Conservation (phyloP, 2,797 vertebrate genomes). For the Bovichtus diacanthus region DNA sequence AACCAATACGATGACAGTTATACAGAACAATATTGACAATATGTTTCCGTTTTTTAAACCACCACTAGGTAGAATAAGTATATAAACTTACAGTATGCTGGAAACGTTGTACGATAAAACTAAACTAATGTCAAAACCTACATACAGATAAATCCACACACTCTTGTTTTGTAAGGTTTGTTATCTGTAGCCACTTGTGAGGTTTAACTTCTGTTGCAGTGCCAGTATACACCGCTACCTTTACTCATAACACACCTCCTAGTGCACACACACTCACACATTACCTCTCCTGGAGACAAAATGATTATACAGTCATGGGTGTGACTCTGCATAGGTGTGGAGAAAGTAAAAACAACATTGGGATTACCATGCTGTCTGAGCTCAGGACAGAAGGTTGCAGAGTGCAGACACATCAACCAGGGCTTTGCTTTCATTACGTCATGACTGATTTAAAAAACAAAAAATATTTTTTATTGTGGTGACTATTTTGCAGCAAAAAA, state of each 20-base stretch:
- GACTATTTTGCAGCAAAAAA: constrained; percentile 1
- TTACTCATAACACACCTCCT: background rate
- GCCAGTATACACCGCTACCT: background rate
- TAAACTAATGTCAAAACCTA: background rate
- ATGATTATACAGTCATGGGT: constrained; percentile 15
- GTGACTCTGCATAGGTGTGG: constrained; percentile 15
- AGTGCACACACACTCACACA: background rate
- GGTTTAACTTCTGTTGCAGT: background rate
- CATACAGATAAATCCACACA: background rate
- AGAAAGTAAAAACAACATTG: constrained; percentile 31
- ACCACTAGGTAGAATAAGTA: background rate
- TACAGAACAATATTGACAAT: background rate
- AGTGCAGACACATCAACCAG: constrained; percentile 11
- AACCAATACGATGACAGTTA: constrained; percentile 1
- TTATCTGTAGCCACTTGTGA: background rate
- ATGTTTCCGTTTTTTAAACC: background rate
- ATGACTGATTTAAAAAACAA: constrained; percentile 8
- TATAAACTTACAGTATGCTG: background rate
- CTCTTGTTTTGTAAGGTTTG: background rate
- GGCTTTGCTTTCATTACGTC: constrained; percentile 23
- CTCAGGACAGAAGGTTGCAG: constrained; percentile 12
- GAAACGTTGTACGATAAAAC: background rate
- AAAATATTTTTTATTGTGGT: too few species aligned
- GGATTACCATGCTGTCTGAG: constrained; percentile 9
- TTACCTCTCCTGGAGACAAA: background rate